Percentiles rank a stretch among this genome's conserved stretches.
phyloP scores from a whole-genome alignment of 1,140 invertebrate species.

The Caerostris darwini region DNA sequence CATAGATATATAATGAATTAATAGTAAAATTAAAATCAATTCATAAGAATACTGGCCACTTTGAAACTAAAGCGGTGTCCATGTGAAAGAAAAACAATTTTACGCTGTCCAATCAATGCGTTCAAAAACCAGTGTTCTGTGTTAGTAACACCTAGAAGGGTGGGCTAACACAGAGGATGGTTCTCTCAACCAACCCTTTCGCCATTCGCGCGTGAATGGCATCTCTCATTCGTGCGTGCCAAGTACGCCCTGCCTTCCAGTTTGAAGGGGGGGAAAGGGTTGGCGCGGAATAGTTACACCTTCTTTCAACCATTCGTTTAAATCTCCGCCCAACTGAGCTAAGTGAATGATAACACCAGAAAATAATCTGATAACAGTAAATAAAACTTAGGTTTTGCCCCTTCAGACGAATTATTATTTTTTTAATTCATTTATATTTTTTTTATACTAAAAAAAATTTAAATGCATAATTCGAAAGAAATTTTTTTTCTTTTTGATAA shows the following conservation, averaged over 20 bases:
- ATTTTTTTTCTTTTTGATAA: too few relatives aligned
- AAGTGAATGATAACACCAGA: background rate
- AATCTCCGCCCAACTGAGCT: background rate
- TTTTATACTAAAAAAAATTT: too few relatives aligned
- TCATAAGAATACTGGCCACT: too few relatives aligned
- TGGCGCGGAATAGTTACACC: conserved; percentile 38
- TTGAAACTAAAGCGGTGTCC: too few relatives aligned
- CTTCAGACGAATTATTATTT: too few relatives aligned
- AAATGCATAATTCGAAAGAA: too few relatives aligned
- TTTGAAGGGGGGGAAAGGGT: conserved; percentile 33
- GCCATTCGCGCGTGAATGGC: background rate
- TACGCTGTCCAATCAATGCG: conserved; percentile 11
- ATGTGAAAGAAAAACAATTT: too few relatives aligned
- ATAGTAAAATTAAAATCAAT: too few relatives aligned
- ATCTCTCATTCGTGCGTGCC: conserved; percentile 31
- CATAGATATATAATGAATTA: too few relatives aligned
- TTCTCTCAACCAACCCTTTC: conserved; percentile 68
- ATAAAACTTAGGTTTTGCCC: too few relatives aligned
- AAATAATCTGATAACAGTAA: background rate
- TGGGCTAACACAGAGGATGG: background rate
- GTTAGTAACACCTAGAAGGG: background rate
- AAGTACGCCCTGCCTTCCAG: background rate
- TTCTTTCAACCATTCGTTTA: background rate
- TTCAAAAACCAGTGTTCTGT: background rate
- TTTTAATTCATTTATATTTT: too few relatives aligned